A percentile compares a stretch with the other conserved stretches of the same genome.
Conservation (phyloP, 1,140 invertebrate genomes). For the Cepaea nemoralis region DNA sequence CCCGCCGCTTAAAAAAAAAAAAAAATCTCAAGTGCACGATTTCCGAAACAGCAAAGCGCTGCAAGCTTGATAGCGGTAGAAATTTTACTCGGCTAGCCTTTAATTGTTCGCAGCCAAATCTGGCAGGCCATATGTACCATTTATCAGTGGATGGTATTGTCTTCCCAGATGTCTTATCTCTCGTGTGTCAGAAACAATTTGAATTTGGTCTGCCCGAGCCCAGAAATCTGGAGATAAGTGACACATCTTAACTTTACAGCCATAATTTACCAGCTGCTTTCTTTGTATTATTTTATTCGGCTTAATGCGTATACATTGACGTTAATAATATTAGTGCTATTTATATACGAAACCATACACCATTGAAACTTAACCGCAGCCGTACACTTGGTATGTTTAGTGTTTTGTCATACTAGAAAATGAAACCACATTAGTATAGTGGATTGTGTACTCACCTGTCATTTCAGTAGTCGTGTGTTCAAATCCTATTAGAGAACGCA, state of each 20-base stretch:
- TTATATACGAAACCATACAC: too few species aligned
- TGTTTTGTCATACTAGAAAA: too few species aligned
- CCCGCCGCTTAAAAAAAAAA: background rate
- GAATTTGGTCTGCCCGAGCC: background rate
- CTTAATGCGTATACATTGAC: too few species aligned
- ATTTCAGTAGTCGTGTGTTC: too few species aligned
- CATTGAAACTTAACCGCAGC: too few species aligned
- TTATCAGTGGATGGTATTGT: background rate
- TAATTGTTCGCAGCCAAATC: constrained; percentile 7
- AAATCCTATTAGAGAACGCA: too few species aligned
- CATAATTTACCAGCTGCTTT: constrained; percentile 2
- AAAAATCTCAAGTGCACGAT: background rate
- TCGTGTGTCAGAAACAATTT: background rate
- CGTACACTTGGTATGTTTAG: too few species aligned
- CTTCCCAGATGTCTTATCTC: constrained; percentile 3
- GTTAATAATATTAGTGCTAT: too few species aligned
- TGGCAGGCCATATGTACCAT: background rate
- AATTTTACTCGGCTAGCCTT: background rate
- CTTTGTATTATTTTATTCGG: too few species aligned
- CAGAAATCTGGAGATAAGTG: background rate
- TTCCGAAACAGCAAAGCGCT: constrained; percentile 2
- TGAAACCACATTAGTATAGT: too few species aligned
- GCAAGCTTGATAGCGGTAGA: background rate
- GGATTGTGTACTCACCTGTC: too few species aligned
- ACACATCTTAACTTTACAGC: background rate